Percentiles rank a stretch among this genome's conserved stretches.
These are phyloP conservation scores for Strongylocentrotus purpuratus DNA, from an alignment of 35 echinoderm and acorn worm species.

Conservation along the genomic window DNA sequence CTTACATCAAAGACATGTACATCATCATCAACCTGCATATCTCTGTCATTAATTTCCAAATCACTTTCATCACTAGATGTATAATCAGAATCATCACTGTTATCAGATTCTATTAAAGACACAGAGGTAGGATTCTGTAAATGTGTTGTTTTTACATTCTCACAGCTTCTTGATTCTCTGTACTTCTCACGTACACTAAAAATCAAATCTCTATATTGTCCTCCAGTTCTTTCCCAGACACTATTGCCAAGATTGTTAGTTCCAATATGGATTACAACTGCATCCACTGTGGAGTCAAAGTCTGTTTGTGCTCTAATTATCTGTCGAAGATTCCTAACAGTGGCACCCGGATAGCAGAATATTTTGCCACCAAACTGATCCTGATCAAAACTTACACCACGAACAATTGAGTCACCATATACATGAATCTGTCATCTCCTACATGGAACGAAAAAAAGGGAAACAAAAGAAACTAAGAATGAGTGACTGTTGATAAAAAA, in stretches of 20 bases:
- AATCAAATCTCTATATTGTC: too few relatives aligned
- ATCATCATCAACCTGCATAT: neutral
- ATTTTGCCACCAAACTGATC: neutral
- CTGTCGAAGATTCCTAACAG: neutral
- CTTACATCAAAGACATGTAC: conserved; percentile 1
- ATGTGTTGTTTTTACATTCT: neutral
- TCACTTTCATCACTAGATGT: conserved; percentile 13
- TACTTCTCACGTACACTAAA: too few relatives aligned
- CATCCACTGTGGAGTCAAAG: neutral
- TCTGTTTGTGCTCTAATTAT: neutral
- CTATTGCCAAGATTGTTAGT: neutral
- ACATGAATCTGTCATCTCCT: neutral
- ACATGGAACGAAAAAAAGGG: neutral
- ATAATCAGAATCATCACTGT: neutral
- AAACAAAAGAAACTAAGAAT: neutral
- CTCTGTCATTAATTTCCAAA: neutral
- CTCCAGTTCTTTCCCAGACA: neutral
- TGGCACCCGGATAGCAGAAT: neutral
- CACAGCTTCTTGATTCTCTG: neutral
- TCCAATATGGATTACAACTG: neutral
- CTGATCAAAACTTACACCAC: neutral
- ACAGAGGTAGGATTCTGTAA: too few relatives aligned
- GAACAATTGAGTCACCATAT: neutral
- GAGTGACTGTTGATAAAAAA: too few relatives aligned
- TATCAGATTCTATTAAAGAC: neutral